phyloP scores from a whole-genome alignment of 2,888 invertebrate species.

The Andricus curvator region DNA sequence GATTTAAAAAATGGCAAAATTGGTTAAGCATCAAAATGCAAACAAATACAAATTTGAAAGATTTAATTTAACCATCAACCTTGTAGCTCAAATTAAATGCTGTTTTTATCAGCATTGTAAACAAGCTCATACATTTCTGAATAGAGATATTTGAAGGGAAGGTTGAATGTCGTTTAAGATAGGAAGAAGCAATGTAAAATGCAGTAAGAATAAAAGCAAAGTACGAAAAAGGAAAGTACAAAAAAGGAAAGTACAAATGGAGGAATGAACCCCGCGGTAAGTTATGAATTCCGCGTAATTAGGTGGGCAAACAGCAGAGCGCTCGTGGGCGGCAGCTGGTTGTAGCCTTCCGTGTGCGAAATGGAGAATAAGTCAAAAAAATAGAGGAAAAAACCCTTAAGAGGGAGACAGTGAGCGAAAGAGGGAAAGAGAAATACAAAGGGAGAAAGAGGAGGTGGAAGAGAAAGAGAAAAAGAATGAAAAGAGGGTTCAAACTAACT shows the following conservation, averaged over 20 bases:
- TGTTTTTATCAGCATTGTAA: too few species aligned
- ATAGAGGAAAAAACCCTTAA: slow-evolving; percentile 35
- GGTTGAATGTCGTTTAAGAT: slow-evolving; percentile 18
- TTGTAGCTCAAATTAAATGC: too few species aligned
- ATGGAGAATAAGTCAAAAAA: slow-evolving; percentile 62
- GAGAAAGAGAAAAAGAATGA: slow-evolving; percentile 18
- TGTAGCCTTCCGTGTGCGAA: slow-evolving; percentile 51
- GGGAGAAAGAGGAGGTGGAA: slow-evolving; percentile 41
- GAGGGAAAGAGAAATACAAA: slow-evolving; percentile 46
- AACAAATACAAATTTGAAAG: too few species aligned
- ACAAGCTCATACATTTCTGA: not conserved
- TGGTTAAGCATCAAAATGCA: too few species aligned
- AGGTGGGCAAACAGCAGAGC: slow-evolving; percentile 68
- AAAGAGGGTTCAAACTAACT: slow-evolving; percentile 49
- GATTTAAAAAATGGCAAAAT: too few species aligned
- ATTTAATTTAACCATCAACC: too few species aligned
- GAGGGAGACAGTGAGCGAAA: slow-evolving; percentile 38
- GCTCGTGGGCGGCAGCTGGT: slow-evolving; percentile 49
- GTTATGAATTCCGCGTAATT: slow-evolving; percentile 74
- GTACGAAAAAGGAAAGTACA: slow-evolving; percentile 48
- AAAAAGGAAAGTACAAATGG: slow-evolving; percentile 45
- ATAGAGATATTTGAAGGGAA: slow-evolving; percentile 6
- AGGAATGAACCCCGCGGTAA: slow-evolving; percentile 54
- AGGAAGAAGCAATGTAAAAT: slow-evolving; percentile 50
- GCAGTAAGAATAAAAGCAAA: slow-evolving; percentile 62